A percentile compares a stretch with the other conserved stretches of the same genome.
Evolutionary conservation across 1,140 invertebrate species (phyloP).

Genomic region (Propsilocerus akamusi): DNA sequence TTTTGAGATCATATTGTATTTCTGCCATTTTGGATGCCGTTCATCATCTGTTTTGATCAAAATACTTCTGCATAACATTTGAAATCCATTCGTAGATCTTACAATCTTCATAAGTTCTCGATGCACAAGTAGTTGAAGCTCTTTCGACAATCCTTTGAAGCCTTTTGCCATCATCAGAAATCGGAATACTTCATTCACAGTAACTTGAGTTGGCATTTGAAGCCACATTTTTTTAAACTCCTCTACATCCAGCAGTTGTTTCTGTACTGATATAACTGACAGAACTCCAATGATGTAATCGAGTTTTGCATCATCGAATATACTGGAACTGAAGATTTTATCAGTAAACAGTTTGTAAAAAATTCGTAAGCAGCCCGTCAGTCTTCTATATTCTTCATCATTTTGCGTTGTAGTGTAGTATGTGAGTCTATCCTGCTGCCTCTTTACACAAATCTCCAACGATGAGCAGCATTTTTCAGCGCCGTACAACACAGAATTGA

Average conservation of each 20-base stretch:
- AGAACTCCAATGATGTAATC: background rate
- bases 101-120: constrained; percentile 13
- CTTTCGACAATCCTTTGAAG: constrained; percentile 8
- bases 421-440: background rate
- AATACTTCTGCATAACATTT: constrained; percentile 12
- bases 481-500: background rate
- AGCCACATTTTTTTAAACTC: background rate
- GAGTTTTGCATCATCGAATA: background rate
- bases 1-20: constrained; percentile 13
- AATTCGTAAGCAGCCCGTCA: background rate
- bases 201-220: background rate
- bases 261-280: background rate
- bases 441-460: background rate
- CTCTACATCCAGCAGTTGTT: background rate
- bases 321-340: background rate
- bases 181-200: background rate
- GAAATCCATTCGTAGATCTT: constrained; percentile 12
- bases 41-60: constrained; percentile 6
- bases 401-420: background rate
- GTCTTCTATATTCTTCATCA: background rate
- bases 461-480: background rate
- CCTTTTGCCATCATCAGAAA: constrained; percentile 13
- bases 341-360: background rate
- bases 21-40: constrained; percentile 7
- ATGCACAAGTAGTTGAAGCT: constrained; percentile 13